Percentiles rank a stretch among this genome's conserved stretches.
phyloP scores from a whole-genome alignment of 2,888 invertebrate species.

The Epirrhoe tristata region DNA sequence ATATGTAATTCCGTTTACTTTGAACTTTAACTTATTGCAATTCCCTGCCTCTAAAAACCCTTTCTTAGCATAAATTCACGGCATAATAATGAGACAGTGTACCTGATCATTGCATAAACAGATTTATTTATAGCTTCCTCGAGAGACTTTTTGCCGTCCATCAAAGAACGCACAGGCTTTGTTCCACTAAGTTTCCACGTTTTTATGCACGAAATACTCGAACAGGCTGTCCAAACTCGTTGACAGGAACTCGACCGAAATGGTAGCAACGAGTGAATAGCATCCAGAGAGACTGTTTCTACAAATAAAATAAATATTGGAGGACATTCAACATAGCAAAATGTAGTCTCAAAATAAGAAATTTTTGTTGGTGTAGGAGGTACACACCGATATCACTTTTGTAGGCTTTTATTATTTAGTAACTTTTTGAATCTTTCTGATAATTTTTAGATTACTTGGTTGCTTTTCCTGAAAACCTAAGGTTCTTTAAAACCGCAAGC shows the following conservation, averaged over 20 bases:
- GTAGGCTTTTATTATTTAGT: too few species aligned
- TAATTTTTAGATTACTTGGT: too few species aligned
- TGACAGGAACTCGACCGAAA: constrained; percentile 64
- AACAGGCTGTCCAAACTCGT: constrained; percentile 46
- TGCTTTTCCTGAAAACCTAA: too few species aligned
- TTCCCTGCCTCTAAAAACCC: constrained; percentile 20
- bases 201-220: constrained; percentile 34
- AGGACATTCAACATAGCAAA: not conserved
- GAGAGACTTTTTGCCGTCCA: constrained; percentile 35
- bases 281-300: constrained; percentile 3
- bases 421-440: too few species aligned
- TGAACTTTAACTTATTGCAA: constrained; percentile 12
- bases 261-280: constrained; percentile 34
- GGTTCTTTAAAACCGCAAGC: too few species aligned
- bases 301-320: too few species aligned
- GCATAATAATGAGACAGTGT: constrained; percentile 32
- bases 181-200: constrained; percentile 38
- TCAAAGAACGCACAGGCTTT: constrained; percentile 32
- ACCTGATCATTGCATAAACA: constrained; percentile 38
- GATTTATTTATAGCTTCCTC: constrained; percentile 38
- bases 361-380: too few species aligned
- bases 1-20: not conserved
- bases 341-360: too few species aligned
- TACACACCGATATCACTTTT: too few species aligned
- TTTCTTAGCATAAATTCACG: constrained; percentile 29